phyloP scores from a whole-genome alignment of 2,888 invertebrate species.

The Spilarctia lutea region DNA sequence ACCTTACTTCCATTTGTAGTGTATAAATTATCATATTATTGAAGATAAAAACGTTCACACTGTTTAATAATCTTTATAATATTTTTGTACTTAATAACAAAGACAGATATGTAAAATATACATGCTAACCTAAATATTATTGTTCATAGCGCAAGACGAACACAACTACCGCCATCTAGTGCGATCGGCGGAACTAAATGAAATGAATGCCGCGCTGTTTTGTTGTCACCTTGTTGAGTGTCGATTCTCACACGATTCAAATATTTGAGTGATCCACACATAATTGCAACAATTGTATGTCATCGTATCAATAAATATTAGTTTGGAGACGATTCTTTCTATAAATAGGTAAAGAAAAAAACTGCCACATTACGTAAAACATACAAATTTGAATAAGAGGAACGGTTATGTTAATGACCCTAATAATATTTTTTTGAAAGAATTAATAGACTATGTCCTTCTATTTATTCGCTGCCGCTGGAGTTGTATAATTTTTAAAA shows the following conservation, averaged over 20 bases:
- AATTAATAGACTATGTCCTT: too few relatives aligned
- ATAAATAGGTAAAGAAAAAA: background rate
- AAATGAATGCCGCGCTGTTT: background rate
- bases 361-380: too few relatives aligned
- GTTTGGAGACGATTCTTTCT: background rate
- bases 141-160: background rate
- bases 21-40: background rate
- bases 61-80: background rate
- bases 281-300: background rate
- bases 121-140: background rate
- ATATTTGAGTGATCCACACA: background rate
- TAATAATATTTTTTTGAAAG: too few relatives aligned
- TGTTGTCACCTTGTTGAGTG: background rate
- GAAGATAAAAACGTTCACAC: background rate
- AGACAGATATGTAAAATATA: background rate
- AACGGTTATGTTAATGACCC: too few relatives aligned
- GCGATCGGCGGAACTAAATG: background rate
- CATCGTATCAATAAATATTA: background rate
- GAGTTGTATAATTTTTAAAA: too few relatives aligned
- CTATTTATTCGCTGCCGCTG: too few relatives aligned
- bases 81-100: background rate
- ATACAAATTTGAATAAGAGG: too few relatives aligned
- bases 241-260: background rate
- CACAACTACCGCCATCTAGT: slow-evolving; percentile 4
- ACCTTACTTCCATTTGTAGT: background rate